A percentile compares a stretch with the other conserved stretches of the same genome.
Evolutionary conservation across 2,113 vertebrate genomes (phyloP).

Genomic region (Coryphaenoides rupestris): DNA sequence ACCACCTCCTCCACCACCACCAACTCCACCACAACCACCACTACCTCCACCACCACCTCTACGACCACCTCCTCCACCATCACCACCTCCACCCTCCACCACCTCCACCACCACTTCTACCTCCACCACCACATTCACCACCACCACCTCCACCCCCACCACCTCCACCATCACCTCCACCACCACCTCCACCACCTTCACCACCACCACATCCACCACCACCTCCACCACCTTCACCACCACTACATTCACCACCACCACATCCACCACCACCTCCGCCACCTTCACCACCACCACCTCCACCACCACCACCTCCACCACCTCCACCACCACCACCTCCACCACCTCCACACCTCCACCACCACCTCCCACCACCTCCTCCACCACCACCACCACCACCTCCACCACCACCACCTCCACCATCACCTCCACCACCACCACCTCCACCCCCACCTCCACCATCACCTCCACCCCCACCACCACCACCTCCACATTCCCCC

Average conservation of each 20-base stretch:
- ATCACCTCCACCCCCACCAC: too few relatives aligned
- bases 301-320: constrained; percentile 49
- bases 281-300: constrained; percentile 30
- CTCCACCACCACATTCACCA: constrained; percentile 34
- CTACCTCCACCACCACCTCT: not conserved
- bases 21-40: not conserved
- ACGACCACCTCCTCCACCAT: constrained; percentile 30
- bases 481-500: not conserved
- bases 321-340: constrained; percentile 24
- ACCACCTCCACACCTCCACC: too few relatives aligned
- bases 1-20: not conserved
- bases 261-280: constrained; percentile 47
- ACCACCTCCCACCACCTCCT: constrained; percentile 49
- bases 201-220: constrained; percentile 51
- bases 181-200: constrained; percentile 29
- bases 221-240: constrained; percentile 22
- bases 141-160: too few relatives aligned
- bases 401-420: constrained; percentile 48
- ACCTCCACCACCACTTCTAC: constrained; percentile 39
- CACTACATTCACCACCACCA: too few relatives aligned
- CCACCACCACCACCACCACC: constrained; percentile 30
- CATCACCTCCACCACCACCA: constrained; percentile 26
- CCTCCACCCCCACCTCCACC: too few relatives aligned
- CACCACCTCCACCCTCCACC: constrained; percentile 39
- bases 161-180: constrained; percentile 49